These are phyloP conservation scores for Bovichtus diacanthus DNA, from an alignment of 2,797 vertebrate genomes.

Conservation along the genomic window DNA sequence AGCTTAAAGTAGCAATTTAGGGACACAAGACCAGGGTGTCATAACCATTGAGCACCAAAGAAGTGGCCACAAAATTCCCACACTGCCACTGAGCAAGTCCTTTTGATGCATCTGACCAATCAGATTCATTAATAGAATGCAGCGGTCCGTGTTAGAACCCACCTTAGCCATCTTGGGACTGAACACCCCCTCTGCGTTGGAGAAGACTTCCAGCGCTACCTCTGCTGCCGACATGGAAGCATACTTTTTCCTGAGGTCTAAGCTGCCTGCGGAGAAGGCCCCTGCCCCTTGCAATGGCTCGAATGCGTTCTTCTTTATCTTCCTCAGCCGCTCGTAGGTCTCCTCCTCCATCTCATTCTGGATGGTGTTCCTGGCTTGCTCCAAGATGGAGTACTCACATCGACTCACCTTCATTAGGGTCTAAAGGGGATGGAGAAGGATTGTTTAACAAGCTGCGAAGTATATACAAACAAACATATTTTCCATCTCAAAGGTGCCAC, in stretches of 20 bases:
- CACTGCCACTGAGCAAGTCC: not conserved
- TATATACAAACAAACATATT: not conserved
- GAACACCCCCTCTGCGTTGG: slow-evolving; percentile 76
- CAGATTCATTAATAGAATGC: not conserved
- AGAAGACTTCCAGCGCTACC: slow-evolving; percentile 79
- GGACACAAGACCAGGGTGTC: not conserved
- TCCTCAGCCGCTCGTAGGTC: slow-evolving; percentile 73
- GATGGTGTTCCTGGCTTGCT: slow-evolving; percentile 75
- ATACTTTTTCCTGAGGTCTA: slow-evolving; percentile 83
- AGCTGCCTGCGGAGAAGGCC: slow-evolving; percentile 66
- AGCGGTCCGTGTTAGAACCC: slow-evolving; percentile 5
- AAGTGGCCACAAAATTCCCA: not conserved
- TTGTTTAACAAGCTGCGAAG: not conserved
- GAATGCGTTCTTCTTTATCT: slow-evolving; percentile 81
- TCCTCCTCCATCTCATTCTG: slow-evolving; percentile 85
- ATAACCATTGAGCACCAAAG: not conserved
- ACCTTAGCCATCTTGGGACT: slow-evolving; percentile 80
- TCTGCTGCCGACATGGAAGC: slow-evolving; percentile 74
- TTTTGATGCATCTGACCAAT: not conserved
- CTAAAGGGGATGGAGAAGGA: slow-evolving; percentile 54
- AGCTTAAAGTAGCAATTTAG: not conserved
- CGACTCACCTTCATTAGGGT: slow-evolving; percentile 71
- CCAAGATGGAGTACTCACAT: slow-evolving; percentile 63
- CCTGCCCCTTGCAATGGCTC: slow-evolving; percentile 68
- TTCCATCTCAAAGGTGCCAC: not conserved